Conservation (phyloP, 2,888 invertebrate species). For the Cerastis leucographa region DNA sequence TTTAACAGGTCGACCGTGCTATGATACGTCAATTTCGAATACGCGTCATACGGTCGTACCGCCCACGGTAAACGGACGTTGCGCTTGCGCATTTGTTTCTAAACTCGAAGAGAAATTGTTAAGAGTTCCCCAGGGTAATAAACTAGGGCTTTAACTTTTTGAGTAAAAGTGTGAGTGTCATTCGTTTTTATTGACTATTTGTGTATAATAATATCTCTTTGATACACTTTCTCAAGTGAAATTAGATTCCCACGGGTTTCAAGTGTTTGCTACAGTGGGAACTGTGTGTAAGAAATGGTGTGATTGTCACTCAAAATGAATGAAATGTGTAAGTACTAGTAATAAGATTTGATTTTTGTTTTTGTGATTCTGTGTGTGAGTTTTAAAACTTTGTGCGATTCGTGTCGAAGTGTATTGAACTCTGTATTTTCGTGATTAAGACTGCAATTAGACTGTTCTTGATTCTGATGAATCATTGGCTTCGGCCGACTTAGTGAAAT, state of each 20-base stretch:
- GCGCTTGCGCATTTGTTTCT: constrained; percentile 78
- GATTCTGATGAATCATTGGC: constrained; percentile 70
- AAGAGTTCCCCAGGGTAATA: constrained; percentile 76
- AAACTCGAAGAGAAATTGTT: constrained; percentile 75
- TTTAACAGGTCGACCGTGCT: constrained; percentile 75
- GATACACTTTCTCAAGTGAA: constrained; percentile 77
- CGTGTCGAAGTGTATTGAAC: constrained; percentile 23
- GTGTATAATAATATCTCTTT: constrained; percentile 70
- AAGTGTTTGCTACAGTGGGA: constrained; percentile 70
- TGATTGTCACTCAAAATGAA: constrained; percentile 77
- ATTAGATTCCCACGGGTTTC: constrained; percentile 77
- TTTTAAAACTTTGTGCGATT: constrained; percentile 29
- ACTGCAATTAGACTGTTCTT: constrained; percentile 55
- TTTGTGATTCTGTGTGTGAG: constrained; percentile 33
- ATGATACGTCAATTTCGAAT: constrained; percentile 82
- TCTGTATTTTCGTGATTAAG: constrained; percentile 50
- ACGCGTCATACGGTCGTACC: constrained; percentile 88
- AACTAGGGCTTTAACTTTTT: constrained; percentile 68
- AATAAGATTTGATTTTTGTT: constrained; percentile 43
- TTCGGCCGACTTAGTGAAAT: constrained; percentile 69
- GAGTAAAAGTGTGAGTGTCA: constrained; percentile 59
- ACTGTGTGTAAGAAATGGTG: constrained; percentile 70
- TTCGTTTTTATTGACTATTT: constrained; percentile 67
- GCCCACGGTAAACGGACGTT: constrained; percentile 87
- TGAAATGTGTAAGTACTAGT: constrained; percentile 86